phyloP scores from a whole-genome alignment of 2,888 invertebrate genomes.

The Ochropleura leucogaster region DNA sequence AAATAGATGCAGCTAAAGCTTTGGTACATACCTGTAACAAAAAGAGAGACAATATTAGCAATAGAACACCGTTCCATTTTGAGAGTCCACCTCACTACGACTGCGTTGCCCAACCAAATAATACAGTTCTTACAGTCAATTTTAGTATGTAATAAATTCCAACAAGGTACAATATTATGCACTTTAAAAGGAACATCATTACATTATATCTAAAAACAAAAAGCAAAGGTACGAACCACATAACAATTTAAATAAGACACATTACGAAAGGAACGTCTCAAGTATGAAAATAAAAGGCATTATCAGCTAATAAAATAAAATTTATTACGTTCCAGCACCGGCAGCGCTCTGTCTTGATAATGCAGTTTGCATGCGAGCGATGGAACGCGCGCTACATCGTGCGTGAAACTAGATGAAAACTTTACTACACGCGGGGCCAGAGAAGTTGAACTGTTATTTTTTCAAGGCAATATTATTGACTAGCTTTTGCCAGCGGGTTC shows the following conservation, averaged over 20 bases:
- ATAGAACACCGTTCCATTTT: background rate
- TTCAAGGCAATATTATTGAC: background rate
- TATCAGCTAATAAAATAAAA: constrained; percentile 59
- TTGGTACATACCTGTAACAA: constrained; percentile 49
- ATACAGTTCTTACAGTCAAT: background rate
- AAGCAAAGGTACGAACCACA: background rate
- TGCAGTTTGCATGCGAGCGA: constrained; percentile 68
- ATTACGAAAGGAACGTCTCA: constrained; percentile 22
- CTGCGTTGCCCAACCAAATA: no score
- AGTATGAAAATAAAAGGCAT: constrained; percentile 41
- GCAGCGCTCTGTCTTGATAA: constrained; percentile 32
- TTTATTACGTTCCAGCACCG: constrained; percentile 32
- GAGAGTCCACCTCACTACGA: background rate
- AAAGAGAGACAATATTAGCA: background rate
- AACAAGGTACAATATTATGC: background rate
- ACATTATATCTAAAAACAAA: background rate
- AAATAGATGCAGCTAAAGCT: background rate
- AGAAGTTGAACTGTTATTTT: background rate
- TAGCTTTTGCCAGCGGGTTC: no score
- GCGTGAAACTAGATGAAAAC: constrained; percentile 64
- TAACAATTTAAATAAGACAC: constrained; percentile 48
- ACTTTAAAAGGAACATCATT: background rate
- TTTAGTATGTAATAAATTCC: background rate
- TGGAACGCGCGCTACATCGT: constrained; percentile 50
- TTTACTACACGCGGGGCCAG: constrained; percentile 49